A percentile compares a stretch with the other conserved stretches of the same genome.
phyloP scores from a whole-genome alignment of 2,888 invertebrate species.

The Dolichomitus sp. region DNA sequence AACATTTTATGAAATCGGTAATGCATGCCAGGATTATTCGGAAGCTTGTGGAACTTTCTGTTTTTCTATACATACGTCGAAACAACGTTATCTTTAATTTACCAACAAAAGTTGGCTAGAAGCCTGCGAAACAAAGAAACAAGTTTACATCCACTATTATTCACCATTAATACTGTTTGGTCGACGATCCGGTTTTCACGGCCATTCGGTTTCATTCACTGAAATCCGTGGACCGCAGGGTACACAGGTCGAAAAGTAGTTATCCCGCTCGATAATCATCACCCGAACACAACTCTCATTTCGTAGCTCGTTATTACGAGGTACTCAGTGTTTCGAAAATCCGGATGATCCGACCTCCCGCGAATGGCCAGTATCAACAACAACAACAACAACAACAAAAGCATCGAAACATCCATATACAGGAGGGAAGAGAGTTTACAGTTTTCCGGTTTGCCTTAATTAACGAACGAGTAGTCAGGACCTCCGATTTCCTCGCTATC shows the following conservation, averaged over 20 bases:
- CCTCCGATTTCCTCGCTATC: conserved; percentile 13
- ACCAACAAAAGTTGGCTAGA: neutral
- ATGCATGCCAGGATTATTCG: neutral
- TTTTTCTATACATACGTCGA: neutral
- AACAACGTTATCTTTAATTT: neutral
- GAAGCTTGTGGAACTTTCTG: neutral
- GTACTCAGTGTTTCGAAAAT: conserved; percentile 58
- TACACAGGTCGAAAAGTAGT: conserved; percentile 23
- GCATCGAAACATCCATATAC: conserved; percentile 3
- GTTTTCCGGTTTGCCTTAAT: conserved; percentile 47
- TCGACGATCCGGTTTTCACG: conserved; percentile 17
- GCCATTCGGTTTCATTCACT: conserved; percentile 44
- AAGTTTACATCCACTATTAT: neutral
- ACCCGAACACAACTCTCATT: conserved; percentile 26
- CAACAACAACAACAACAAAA: neutral
- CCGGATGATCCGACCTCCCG: conserved; percentile 63
- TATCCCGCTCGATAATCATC: conserved; percentile 13
- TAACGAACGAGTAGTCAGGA: conserved; percentile 15
- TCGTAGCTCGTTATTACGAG: conserved; percentile 53
- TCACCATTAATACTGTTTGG: neutral
- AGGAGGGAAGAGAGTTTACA: conserved; percentile 23
- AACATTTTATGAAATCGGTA: neutral
- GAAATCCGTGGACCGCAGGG: conserved; percentile 27
- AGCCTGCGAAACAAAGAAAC: neutral
- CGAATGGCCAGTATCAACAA: conserved; percentile 51